Percentiles rank a stretch among this genome's conserved stretches.
Evolutionary conservation across 2,888 invertebrate genomes (phyloP).

Genomic region (Cybosia mesomella): DNA sequence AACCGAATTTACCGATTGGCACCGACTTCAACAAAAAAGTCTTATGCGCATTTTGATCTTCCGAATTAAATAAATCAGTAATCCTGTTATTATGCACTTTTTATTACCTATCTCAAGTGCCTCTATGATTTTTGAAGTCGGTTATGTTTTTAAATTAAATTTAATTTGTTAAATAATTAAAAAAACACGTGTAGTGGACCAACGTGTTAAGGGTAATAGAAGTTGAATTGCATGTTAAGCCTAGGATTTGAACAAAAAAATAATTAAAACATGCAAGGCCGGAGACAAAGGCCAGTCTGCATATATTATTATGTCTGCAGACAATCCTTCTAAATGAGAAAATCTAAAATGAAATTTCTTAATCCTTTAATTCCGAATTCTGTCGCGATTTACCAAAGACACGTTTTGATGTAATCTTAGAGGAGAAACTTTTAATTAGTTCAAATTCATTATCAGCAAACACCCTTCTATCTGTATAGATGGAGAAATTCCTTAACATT

Average conservation of each 20-base stretch:
- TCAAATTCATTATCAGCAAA: constrained; percentile 42
- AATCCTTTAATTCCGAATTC: constrained; percentile 15
- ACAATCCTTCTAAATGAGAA: constrained; percentile 3
- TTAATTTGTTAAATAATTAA: too few species aligned
- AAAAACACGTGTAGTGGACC: too few species aligned
- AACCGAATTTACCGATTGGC: too few species aligned
- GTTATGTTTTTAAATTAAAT: too few species aligned
- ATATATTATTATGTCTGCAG: not conserved
- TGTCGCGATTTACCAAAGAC: constrained; percentile 15
- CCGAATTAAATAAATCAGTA: too few species aligned
- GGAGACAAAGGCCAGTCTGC: not conserved
- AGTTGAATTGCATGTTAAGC: not conserved
- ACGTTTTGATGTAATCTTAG: constrained; percentile 32
- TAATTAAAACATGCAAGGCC: not conserved
- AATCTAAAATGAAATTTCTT: not conserved
- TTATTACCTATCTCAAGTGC: too few species aligned
- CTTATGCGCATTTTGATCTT: too few species aligned
- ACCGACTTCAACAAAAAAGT: too few species aligned
- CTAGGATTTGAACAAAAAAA: not conserved
- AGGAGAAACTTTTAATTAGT: constrained; percentile 47
- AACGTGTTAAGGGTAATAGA: too few species aligned
- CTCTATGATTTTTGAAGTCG: too few species aligned
- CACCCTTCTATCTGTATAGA: constrained; percentile 32
- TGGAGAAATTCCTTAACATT: constrained; percentile 24
- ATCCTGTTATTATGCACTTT: too few species aligned